Evolutionary conservation across 2,113 vertebrate genomes (phyloP), one percentile per base, ranked within the genome.

Genomic region (Saccopteryx bilineata): DNA sequence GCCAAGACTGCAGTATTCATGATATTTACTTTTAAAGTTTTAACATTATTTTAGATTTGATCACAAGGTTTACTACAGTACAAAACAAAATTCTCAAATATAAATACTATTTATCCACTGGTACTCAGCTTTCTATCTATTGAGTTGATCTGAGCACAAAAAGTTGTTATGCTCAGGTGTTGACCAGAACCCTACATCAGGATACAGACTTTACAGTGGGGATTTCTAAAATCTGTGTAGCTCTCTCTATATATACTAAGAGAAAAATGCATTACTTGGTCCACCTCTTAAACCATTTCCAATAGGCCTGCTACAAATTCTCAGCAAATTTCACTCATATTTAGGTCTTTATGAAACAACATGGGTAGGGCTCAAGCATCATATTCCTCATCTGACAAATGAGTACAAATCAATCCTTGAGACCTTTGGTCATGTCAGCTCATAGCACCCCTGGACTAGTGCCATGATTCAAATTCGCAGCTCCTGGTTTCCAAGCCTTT

Each of bases 31-130:
- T 93, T 89, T 81, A 69, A 83, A 76, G 31, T 84, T 94, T 82
- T 79, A 94, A 84, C 87, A 87, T 93, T 90, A 91, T 84, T 90
- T 97, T 86, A 93, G 65, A 79, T 84, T 90, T 79, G 12, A 66
- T 76, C 65, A 71, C 7, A 31, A 24, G 10, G 12, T 39, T 92
- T 80, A 82, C 56, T 76, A 2, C 87, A 69, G 82, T 76, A 72
- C n/a, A 86, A 15, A 69, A 71, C 50, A 84, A 33, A 48, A 90
- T 15, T 91, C 68, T 31, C 76, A 83, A 75, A 61, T 39, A 95
- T 63, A 87, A 84, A 76, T 72, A 71, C 28, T 23, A 48, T 50
- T 19, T 94, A 74, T 71, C 71, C 33, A 86, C 80, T 72, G 52
- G 15, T 50, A 58, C 86, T 71, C 68, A 80, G 39, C 33, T 71